These are phyloP conservation scores for Phataginus tricuspis DNA, from an alignment of 2,797 vertebrate genomes.

Conservation along the genomic window DNA sequence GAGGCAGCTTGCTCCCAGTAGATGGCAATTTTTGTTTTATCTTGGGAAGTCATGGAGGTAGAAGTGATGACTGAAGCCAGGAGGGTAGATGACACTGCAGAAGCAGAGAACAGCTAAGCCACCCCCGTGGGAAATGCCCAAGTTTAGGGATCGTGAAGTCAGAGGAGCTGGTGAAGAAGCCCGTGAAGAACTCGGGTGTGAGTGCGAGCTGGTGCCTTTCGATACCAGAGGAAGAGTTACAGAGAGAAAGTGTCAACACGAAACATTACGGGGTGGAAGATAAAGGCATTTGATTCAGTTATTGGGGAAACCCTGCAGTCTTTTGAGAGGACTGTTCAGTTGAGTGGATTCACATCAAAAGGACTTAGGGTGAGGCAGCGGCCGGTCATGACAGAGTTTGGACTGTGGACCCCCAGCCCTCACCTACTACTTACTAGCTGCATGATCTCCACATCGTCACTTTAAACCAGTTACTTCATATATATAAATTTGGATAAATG, in stretches of 20 bases:
- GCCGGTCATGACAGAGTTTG: background rate
- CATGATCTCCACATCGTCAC: background rate
- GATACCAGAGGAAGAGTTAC: background rate
- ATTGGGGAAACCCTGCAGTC: background rate
- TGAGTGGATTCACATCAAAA: background rate
- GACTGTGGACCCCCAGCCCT: background rate
- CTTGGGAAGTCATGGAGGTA: background rate
- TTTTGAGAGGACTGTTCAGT: background rate
- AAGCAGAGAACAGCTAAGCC: background rate
- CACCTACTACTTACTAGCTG: background rate
- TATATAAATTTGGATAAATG: background rate
- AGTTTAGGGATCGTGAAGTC: background rate
- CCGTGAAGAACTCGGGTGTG: background rate
- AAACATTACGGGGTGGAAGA: background rate
- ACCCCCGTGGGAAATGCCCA: background rate
- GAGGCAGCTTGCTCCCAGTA: too few relatives aligned
- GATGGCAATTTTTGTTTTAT: too few relatives aligned
- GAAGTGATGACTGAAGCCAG: background rate
- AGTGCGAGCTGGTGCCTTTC: background rate
- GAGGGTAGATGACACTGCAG: background rate
- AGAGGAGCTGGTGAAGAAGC: background rate
- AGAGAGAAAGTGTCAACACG: background rate
- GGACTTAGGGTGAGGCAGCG: background rate
- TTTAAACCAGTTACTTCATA: background rate
- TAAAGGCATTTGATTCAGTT: background rate